phyloP scores from a whole-genome alignment of 2,113 vertebrate genomes.

The Boulengeromyrus knoepffleri region DNA sequence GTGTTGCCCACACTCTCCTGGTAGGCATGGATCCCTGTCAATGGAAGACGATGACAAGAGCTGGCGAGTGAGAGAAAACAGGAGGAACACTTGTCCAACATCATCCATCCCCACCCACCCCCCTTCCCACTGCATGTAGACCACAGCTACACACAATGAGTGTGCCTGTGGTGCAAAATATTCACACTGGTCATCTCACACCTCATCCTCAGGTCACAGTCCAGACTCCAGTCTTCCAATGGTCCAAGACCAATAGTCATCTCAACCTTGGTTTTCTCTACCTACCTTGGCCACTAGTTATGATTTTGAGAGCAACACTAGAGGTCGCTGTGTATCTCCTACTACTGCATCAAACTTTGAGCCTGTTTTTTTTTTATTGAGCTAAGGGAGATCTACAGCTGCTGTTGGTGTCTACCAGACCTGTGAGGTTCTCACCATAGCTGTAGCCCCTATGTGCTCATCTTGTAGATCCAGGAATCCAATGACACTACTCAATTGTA shows the following conservation, averaged over 20 bases:
- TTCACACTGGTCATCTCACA: neutral
- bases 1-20: neutral
- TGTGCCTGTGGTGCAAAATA: neutral
- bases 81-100: neutral
- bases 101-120: neutral
- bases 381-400: neutral
- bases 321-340: constrained; percentile 17
- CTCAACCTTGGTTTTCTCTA: neutral
- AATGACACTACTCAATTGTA: neutral
- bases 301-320: constrained; percentile 4
- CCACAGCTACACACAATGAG: neutral
- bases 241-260: neutral
- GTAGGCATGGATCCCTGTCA: neutral
- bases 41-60: neutral
- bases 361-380: neutral
- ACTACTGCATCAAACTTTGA: neutral
- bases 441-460: neutral
- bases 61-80: neutral
- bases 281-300: neutral
- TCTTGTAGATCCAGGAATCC: neutral
- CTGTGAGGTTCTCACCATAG: neutral
- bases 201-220: neutral
- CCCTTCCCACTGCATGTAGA: neutral
- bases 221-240: too few species aligned
- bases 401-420: neutral